Base-by-base conservation (phyloP, 2,797 vertebrate genomes). In the Tauraco hartlaubi region DNA sequence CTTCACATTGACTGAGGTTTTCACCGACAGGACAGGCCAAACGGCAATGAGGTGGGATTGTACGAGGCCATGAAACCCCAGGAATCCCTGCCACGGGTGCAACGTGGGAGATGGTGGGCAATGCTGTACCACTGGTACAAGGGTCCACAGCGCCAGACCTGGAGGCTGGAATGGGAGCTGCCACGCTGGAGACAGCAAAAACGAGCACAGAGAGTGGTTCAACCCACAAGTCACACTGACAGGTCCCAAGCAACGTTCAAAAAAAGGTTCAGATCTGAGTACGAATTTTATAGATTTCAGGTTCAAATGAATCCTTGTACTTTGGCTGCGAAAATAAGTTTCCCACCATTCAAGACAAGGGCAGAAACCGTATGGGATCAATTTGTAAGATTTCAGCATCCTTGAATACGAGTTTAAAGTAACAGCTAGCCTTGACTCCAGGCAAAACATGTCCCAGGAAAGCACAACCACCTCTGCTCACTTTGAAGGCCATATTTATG, bases 401-500 rank as follows among this genome's bases (percentile, higher is more conserved):
- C 90, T 19, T 54, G 49, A 84, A 33, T 4, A 13, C 4, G 11
- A 74, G n/a, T 48, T 90, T 76, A 49, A 85, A 61, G 71, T 7
- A 35, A 81, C 18, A 66, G 39, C 54, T 46, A 79, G 33, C 84
- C 78, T 87, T 64, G 81, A 74, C 68, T 83, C 49, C 54, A 74
- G 62, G 81, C 75, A 92, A 41, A 92, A 51, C 88, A 73, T 0
- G 0, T 37, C 77, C 19, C 63, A 75, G 63, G 81, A 43, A 75
- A 86, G n/a, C 58, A 75, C 48, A 56, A 71, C 37, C 39, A 86
- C 54, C 64, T 91, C 79, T 68, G 78, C 84, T 72, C 68, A 6
- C 73, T 76, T 59, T 28, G 61, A 96, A 88, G 80, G 77, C 85
- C 52, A 2, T 41, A 86, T 84, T 91, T 90, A 72, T 15, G 7